Evolutionary conservation across 1,140 invertebrate species (phyloP).

Genomic region (Pollicipes pollicipes): DNA sequence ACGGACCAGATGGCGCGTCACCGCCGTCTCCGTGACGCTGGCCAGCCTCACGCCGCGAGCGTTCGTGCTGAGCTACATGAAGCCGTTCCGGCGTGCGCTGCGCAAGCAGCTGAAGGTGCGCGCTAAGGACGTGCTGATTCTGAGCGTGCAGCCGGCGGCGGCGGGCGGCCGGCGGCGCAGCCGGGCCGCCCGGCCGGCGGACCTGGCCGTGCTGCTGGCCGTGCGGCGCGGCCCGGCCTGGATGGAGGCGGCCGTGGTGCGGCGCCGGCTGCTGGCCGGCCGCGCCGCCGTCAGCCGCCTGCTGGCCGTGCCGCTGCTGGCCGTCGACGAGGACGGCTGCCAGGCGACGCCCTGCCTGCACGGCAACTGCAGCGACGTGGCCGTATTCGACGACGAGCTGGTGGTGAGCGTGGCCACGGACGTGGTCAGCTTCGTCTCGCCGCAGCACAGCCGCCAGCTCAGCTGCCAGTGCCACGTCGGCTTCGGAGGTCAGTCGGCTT

Average conservation of each 20-base stretch:
- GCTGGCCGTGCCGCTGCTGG: slow-evolving; percentile 55
- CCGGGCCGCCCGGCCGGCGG: slow-evolving; percentile 25
- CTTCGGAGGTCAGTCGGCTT: slow-evolving; percentile 29
- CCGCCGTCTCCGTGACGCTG: slow-evolving; percentile 45
- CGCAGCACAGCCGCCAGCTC: slow-evolving; percentile 51
- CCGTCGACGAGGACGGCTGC: slow-evolving; percentile 58
- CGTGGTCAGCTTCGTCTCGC: slow-evolving; percentile 64
- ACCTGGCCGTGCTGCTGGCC: slow-evolving; percentile 74
- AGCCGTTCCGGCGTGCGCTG: slow-evolving; percentile 60
- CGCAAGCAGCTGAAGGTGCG: slow-evolving; percentile 34
- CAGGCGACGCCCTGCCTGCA: slow-evolving; percentile 52
- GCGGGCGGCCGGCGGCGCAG: slow-evolving; percentile 41
- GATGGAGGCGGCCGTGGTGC: slow-evolving; percentile 40
- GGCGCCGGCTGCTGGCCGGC: slow-evolving; percentile 45
- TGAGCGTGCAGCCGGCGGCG: slow-evolving; percentile 53
- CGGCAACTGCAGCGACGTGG: slow-evolving; percentile 61
- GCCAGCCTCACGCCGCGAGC: slow-evolving; percentile 55
- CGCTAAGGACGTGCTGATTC: slow-evolving; percentile 34
- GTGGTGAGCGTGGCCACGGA: slow-evolving; percentile 52
- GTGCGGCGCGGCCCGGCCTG: slow-evolving; percentile 42
- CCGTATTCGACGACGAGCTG: slow-evolving; percentile 44
- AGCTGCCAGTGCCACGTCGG: slow-evolving; percentile 69
- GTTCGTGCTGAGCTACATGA: slow-evolving; percentile 66
- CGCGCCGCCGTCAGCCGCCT: slow-evolving; percentile 54
- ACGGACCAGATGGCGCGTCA: slow-evolving; percentile 70